These are phyloP conservation scores for Cantharis rustica DNA, from an alignment of 2,888 invertebrate genomes.

Conservation along the genomic window DNA sequence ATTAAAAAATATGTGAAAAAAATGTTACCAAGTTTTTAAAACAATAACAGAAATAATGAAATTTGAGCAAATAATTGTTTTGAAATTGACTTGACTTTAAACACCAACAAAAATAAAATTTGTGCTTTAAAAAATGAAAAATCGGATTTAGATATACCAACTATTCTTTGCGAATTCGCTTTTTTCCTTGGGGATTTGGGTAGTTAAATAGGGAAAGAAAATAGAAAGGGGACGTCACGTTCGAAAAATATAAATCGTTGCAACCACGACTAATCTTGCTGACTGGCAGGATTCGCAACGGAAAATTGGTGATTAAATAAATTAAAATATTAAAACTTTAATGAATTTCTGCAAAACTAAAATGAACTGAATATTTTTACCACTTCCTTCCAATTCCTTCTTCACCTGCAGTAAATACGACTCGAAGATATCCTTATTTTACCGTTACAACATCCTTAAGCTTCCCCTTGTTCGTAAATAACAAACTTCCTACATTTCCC, in stretches of 20 bases:
- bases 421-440: neutral
- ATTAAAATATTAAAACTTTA: neutral
- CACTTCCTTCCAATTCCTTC: neutral
- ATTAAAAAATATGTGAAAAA: neutral
- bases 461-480: neutral
- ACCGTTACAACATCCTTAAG: neutral
- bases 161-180: neutral
- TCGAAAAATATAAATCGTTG: neutral
- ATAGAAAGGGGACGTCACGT: neutral
- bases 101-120: neutral
- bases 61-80: neutral
- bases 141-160: neutral
- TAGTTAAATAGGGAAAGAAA: neutral
- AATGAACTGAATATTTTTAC: neutral
- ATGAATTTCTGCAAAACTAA: neutral
- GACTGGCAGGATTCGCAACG: neutral
- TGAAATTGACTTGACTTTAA: neutral
- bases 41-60: neutral
- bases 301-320: neutral
- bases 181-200: neutral
- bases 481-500: neutral
- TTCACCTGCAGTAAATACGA: neutral
- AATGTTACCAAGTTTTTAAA: neutral
- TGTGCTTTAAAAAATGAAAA: neutral
- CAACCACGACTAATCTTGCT: neutral